Percentiles rank a stretch among this genome's conserved stretches.
Evolutionary conservation across 2,797 vertebrate species (phyloP).

Genomic region (Dryobates pubescens): DNA sequence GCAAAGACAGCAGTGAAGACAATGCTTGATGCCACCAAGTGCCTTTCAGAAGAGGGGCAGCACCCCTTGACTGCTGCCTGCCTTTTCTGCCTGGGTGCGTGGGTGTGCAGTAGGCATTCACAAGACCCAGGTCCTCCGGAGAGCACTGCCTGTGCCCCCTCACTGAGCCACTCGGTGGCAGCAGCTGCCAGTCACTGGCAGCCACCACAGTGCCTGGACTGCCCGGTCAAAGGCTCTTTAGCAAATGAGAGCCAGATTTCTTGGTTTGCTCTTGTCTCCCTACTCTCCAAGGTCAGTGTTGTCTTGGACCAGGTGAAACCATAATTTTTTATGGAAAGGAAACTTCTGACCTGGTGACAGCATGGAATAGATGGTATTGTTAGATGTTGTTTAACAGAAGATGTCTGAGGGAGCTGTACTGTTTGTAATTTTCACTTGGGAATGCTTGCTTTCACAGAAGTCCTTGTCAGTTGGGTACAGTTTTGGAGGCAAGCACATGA

Average conservation of each 20-base stretch:
- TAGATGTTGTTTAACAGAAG: accelerated
- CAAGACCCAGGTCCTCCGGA: accelerated
- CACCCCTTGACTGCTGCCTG: background rate
- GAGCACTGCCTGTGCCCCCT: background rate
- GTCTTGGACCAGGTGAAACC: background rate
- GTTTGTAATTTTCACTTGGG: background rate
- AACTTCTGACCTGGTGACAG: background rate
- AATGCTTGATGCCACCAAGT: background rate
- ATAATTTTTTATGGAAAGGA: background rate
- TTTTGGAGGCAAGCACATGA: background rate
- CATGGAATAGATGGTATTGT: background rate
- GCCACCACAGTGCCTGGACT: background rate
- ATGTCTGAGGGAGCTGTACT: background rate
- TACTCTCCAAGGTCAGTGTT: background rate
- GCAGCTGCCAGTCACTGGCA: background rate
- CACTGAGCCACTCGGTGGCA: constrained; percentile 44
- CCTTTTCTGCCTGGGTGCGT: accelerated
- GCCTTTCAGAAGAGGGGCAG: background rate
- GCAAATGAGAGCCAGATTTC: background rate
- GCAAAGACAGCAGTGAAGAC: background rate
- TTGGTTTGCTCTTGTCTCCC: background rate
- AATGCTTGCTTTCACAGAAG: background rate
- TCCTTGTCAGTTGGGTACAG: background rate
- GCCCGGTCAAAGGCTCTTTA: background rate
- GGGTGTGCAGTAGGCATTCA: accelerated